Conservation (phyloP, 2,797 vertebrate genomes). For the Limnodromus scolopaceus region DNA sequence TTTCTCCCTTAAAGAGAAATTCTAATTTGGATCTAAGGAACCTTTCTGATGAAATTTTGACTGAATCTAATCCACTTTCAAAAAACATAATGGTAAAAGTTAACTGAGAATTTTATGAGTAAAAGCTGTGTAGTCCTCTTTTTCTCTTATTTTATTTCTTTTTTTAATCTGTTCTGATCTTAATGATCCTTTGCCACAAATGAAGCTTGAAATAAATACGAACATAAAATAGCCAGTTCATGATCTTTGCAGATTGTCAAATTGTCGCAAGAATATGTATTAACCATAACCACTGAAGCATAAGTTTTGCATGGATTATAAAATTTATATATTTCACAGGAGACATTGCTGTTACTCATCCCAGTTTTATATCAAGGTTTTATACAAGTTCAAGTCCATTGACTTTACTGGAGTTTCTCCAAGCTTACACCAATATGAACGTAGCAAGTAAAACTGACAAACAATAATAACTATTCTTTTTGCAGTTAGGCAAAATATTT, state of each 20-base stretch:
- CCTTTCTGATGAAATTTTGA: not conserved
- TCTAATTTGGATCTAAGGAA: not conserved
- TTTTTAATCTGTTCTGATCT: constrained; percentile 23
- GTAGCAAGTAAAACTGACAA: not conserved
- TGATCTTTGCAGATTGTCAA: constrained; percentile 35
- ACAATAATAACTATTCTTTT: not conserved
- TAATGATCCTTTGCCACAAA: constrained; percentile 44
- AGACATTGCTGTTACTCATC: not conserved
- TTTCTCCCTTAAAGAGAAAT: not conserved
- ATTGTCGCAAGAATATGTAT: not conserved
- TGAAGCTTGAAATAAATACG: constrained; percentile 59
- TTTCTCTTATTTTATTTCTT: not conserved
- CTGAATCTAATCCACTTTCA: not conserved
- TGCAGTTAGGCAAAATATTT: not conserved
- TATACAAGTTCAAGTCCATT: constrained; percentile 6
- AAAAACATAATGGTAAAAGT: not conserved
- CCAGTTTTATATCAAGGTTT: constrained; percentile 3
- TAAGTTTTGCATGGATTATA: constrained; percentile 26
- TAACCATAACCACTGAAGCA: not conserved
- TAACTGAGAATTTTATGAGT: not conserved
- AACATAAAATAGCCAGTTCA: constrained; percentile 42
- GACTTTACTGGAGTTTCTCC: not conserved
- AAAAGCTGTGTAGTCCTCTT: not conserved
- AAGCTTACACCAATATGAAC: not conserved
- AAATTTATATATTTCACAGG: constrained; percentile 30